phyloP scores from a whole-genome alignment of 2,888 invertebrate species.

The Cheiracanthium punctorium region DNA sequence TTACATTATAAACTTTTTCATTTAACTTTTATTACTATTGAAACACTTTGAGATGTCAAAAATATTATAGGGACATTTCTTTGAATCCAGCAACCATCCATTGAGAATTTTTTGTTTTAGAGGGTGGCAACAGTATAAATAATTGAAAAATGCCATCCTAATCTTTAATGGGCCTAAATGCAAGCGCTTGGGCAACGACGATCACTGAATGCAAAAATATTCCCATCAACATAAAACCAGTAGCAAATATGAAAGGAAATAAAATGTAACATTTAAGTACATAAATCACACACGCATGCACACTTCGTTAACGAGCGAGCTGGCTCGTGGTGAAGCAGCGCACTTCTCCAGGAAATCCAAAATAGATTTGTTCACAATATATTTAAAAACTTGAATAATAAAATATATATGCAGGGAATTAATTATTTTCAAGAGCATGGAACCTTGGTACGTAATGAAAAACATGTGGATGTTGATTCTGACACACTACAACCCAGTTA shows the following conservation, averaged over 20 bases:
- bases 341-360: constrained; percentile 56
- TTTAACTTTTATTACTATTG: constrained; percentile 69
- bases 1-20: constrained; percentile 64
- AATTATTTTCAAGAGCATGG: constrained; percentile 66
- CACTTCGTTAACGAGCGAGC: constrained; percentile 7
- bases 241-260: constrained; percentile 63
- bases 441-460: constrained; percentile 62
- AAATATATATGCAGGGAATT: constrained; percentile 71
- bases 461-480: constrained; percentile 35
- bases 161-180: neutral
- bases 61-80: constrained; percentile 43
- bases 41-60: constrained; percentile 69
- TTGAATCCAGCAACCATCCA: neutral
- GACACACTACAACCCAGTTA: constrained; percentile 56
- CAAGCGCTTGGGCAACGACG: neutral
- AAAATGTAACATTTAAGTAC: constrained; percentile 66
- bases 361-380: constrained; percentile 70
- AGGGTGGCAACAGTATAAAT: neutral
- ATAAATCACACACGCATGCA: constrained; percentile 62
- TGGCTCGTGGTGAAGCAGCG: constrained; percentile 25
- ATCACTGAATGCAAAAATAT: neutral
- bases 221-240: constrained; percentile 10
- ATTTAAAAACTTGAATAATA: constrained; percentile 71
- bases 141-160: neutral
- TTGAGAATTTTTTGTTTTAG: neutral